Evolutionary conservation across 2,113 vertebrate species (phyloP), one percentile per base, ranked within the genome.

Genomic region (Sinocyclocheilus anshuiensis): DNA sequence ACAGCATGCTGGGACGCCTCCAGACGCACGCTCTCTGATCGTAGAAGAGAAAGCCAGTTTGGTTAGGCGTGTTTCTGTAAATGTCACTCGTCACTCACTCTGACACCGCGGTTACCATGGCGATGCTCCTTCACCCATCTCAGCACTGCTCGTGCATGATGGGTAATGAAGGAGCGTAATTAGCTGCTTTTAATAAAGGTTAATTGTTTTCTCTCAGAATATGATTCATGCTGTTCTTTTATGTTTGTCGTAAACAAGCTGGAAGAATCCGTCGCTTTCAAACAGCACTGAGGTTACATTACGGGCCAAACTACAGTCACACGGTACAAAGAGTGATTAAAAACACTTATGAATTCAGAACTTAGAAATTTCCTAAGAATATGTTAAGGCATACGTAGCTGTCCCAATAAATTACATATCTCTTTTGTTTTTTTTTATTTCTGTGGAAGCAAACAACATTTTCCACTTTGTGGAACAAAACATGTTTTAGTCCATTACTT

Each of bases 201-300:
- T 71, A 82, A 82, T 71, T 69, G 45, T 82, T 26, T 82, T 90
- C 91, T 93, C 16, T 82, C 24, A 53, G 45, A 82, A 53, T 50
- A 50, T 67, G 80, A 69, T 33, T 82, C 16, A 82, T 53, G 63
- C 80, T 15, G 26, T 22, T 82, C 63, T 26, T 71, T 82, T 33
- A 13, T 71, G 80, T 71, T 65, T 82, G 45, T 53, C 6, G 24
- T 82, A 82, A 82, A 53, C 61, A 69, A 61, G n/a, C 7, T 20
- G n/a, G 13, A 65, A 42, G 4, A 22, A 48, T 45, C 39, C 88
- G 90, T 39, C 20, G 4, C 33, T 39, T 72, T 5, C 9, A 39
- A 72, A 24, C 42, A 75, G 5, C 12, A 24, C 42, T 24, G 39
- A 0, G 22, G 12, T 48, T 24, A 45, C n/a, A 8, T 65, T 22